Evolutionary conservation across 2,113 vertebrate species (phyloP), one percentile per base, ranked within the genome.

Genomic region (Otocyon megalotis): DNA sequence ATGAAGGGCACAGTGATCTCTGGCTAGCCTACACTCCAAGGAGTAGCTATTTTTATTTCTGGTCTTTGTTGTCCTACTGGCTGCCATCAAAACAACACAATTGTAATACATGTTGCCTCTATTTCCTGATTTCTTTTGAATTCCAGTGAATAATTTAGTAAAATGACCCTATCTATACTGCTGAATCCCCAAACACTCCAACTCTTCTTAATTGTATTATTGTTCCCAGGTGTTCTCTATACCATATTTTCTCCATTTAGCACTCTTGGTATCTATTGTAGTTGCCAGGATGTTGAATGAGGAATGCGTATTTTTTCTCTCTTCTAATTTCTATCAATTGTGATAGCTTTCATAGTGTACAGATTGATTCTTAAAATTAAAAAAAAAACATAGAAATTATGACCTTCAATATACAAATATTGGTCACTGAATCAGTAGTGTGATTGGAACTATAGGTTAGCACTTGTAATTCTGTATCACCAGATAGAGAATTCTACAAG

Each of bases 311-410:
- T 56, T 89, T 92, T 30, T 48, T 88, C 16, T 67, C 11, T 32
- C 22, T 91, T 15, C 24, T 91, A 72, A 83, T 79, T 94, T 92
- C n/a, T 74, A 26, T 71, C 43, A 97, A 43, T 67, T 74, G 20
- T 50, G 43, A 32, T 48, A 32, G 71, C 77, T 86, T 24, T 84
- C 16, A 67, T 50, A 74, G 53, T 14, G 16, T 81, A 94, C 1
- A 77, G 69, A 35, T 4, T 60, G 35, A 83, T 24, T 80, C 43
- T 88, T 84, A 84, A 90, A 88, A 81, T 84, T n/a, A 35, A 82
- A 97, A 87, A 77, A 17, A 81, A 63, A 81, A 50, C 8, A 89
- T 53, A 60, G 24, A 83, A 88, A 69, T 93, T 76, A 53, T 0
- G 80, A 67, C 67, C 81, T 56, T 91, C 87, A 79, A 88, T 87